Evolutionary conservation across 2,113 vertebrate genomes (phyloP), one percentile per base, ranked within the genome.

Genomic region (Microtus montanus): DNA sequence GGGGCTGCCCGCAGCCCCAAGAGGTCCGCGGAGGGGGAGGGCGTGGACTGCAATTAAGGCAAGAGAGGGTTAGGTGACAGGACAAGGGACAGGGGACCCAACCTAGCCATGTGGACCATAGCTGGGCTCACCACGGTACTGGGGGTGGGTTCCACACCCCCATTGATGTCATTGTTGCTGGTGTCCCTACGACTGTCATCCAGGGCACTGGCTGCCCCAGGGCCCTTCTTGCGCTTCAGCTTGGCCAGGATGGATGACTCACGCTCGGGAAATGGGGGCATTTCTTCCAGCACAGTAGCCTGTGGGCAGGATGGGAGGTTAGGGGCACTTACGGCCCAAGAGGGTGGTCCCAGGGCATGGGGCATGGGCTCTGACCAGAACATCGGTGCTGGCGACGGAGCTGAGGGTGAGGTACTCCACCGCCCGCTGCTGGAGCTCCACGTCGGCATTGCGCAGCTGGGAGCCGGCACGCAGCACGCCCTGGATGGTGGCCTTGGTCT

Each of bases 401-500:
- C 99, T 99, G 22, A 99, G 99, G 91, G 99, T 99, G 92, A 99
- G 99, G 97, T 99, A 99, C 98, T 99, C 99, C 0, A 99, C 99
- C 0, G 99, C 99, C 0, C 99, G 98, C 98, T 99, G 99, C 98
- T 99, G 99, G 61, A 99, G 98, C 97, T 99, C 99, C 96, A 99
- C 99, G 0, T 99, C 99, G 0, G 99, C 99, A 63, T 99, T 99
- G 89, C 99, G 99, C 97, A 99, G 99, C 98, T 99, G 99, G 98
- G 99, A 99, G 98, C 99, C 99, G 0, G 99, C 99, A 92, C 99
- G 99, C 92, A 99, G 98, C 79, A 99, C 99, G 6, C 99, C 99
- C 89, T 99, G 99, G 98, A 99, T 99, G 95, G 99, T 99, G 96
- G 98, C 98, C 98, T 99, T 99, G 94, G 99, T 99, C 98, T 99